phyloP scores from a whole-genome alignment of 2,113 vertebrate species.

The Ageneiosus marmoratus region DNA sequence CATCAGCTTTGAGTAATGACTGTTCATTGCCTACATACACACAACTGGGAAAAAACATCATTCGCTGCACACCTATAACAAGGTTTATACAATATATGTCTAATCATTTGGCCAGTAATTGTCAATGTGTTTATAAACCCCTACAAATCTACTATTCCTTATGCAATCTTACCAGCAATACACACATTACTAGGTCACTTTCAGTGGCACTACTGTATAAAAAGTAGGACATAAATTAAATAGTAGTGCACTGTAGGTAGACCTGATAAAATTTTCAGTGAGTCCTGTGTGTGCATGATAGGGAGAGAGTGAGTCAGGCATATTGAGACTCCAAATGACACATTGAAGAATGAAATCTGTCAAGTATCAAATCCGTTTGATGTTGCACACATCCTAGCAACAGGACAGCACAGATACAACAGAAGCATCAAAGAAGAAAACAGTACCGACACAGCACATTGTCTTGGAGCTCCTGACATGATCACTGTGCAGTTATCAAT shows the following conservation, averaged over 20 bases:
- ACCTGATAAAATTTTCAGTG: background rate
- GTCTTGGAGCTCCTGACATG: background rate
- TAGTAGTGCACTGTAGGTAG: background rate
- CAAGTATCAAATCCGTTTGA: conserved; percentile 43
- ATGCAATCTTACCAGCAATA: background rate
- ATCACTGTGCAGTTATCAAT: conserved; percentile 2
- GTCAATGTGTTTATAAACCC: background rate
- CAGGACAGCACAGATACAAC: conserved; percentile 17
- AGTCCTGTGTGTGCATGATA: background rate
- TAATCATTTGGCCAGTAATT: background rate
- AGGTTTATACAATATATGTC: background rate
- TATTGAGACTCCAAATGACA: background rate
- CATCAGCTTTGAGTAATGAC: too few relatives aligned
- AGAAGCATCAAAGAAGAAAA: conserved; percentile 22
- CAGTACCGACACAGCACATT: background rate
- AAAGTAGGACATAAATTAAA: background rate
- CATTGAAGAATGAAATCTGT: conserved; percentile 47
- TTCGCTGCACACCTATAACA: background rate
- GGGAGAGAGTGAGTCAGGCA: background rate
- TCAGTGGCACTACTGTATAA: background rate
- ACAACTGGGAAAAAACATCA: background rate
- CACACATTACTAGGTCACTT: background rate
- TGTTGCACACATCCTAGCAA: conserved; percentile 35
- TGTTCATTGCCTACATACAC: background rate
- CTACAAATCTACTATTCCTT: background rate